These are phyloP conservation scores for Aythya baeri DNA, from an alignment of 2,113 vertebrate species.

Conservation along the genomic window DNA sequence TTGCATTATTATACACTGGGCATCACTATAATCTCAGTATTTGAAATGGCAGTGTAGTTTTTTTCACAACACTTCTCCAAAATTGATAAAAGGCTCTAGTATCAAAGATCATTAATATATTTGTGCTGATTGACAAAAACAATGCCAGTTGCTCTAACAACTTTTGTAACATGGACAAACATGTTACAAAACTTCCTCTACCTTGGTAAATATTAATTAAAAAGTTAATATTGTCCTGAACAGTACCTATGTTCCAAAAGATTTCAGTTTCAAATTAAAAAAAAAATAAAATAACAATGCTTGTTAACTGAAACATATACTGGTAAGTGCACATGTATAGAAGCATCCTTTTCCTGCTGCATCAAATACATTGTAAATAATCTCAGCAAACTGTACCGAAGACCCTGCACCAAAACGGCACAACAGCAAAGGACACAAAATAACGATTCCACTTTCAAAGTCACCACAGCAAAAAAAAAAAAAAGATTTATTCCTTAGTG, in stretches of 20 bases:
- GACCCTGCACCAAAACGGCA: not conserved
- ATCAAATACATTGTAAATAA: not conserved
- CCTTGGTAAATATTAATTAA: not conserved
- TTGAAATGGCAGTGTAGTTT: not conserved
- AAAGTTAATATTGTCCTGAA: not conserved
- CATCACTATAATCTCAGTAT: not conserved
- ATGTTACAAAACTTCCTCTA: not conserved
- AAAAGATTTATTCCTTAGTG: not conserved
- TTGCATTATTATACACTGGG: no score
- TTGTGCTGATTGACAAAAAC: not conserved
- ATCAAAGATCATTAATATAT: not conserved
- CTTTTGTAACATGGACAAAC: not conserved
- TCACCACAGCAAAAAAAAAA: not conserved
- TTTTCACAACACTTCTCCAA: not conserved
- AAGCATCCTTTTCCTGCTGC: not conserved
- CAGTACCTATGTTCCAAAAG: not conserved
- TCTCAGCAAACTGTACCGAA: not conserved
- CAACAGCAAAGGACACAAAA: not conserved
- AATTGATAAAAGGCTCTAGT: fast-evolving
- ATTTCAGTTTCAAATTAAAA: not conserved
- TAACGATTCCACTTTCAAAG: not conserved
- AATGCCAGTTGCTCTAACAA: not conserved
- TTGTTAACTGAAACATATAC: not conserved
- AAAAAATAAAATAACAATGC: not conserved
- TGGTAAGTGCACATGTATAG: not conserved